Base-by-base conservation (phyloP, 2,113 vertebrate genomes). In the Shinisaurus crocodilurus region DNA sequence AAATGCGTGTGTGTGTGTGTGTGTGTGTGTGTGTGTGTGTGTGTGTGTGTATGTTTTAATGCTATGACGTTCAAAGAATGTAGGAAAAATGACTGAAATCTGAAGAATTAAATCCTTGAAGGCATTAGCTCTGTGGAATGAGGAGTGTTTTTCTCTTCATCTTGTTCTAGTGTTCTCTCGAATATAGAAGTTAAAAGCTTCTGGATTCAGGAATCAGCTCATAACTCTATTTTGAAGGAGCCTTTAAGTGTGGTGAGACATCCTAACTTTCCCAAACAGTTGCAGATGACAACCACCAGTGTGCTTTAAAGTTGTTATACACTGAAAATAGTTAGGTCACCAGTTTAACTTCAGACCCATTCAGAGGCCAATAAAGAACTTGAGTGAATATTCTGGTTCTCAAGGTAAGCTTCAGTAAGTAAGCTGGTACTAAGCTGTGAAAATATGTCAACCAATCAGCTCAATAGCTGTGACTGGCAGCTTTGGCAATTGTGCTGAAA, bases 61-160 rank as follows among this genome's bases (percentile, higher is more conserved):
- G 18, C 23, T 86, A 27, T 90, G 75, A 60, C 32, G 37, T 50
- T 63, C 54, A 65, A 45, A 32, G 48, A 86, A 87, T 82, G 67
- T 27, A 29, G 16, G 54, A 37, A 72, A 87, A 90, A 80, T 86
- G 63, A 34, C 76, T n/a, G 25, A 65, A 70, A n/a, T 60, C 65
- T 72, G 54, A 87, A 79, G 74, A 69, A 90, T 82, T 60, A 82
- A 87, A 82, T 76, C 43, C 32, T 76, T n/a, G 82, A 85, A 82
- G 37, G 37, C n/a, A 82, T 29, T 63, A 63, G 67, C 57, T 87
- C 20, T 70, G 16, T 60, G 45, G 40, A 37, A 65, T 50, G 43
- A 83, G 40, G 13, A 74, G 75, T 27, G 10, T 34, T 60, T 45
- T 72, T 32, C 32, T 89, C 25, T 60, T 45, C 54, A 13, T 65